Conservation (phyloP, 2,888 invertebrate species). For the Ephialtes manifestator region DNA sequence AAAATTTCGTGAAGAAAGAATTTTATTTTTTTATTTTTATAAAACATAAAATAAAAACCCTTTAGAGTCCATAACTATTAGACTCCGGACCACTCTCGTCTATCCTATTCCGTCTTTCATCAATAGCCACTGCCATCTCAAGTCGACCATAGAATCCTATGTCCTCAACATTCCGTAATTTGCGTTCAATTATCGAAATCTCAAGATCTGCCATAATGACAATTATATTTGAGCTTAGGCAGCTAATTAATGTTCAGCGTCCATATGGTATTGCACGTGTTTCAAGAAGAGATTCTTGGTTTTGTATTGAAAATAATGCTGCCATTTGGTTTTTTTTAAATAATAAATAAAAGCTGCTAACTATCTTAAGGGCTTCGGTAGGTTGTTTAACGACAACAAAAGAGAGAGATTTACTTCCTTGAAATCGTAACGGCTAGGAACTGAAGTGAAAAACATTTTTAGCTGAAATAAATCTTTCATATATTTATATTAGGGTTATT, state of each 20-base stretch:
- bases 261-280: background rate
- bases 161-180: constrained; percentile 9
- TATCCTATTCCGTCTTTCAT: constrained; percentile 30
- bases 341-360: no score
- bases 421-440: no score
- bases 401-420: no score
- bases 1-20: no score
- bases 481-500: no score
- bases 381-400: no score
- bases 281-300: background rate
- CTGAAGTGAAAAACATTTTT: no score
- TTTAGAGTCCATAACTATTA: constrained; percentile 2
- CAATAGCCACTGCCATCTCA: constrained; percentile 25
- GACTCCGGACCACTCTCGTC: constrained; percentile 22
- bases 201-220: background rate
- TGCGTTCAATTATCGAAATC: constrained; percentile 31
- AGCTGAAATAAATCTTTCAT: no score
- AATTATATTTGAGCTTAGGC: background rate
- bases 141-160: background rate
- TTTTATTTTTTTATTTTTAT: no score
- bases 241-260: constrained; percentile 4
- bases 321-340: no score
- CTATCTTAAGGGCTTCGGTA: no score
- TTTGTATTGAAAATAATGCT: background rate
- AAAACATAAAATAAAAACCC: no score